These are phyloP conservation scores for Oryzias woworae DNA, from an alignment of 2,113 vertebrate species.

Conservation along the genomic window DNA sequence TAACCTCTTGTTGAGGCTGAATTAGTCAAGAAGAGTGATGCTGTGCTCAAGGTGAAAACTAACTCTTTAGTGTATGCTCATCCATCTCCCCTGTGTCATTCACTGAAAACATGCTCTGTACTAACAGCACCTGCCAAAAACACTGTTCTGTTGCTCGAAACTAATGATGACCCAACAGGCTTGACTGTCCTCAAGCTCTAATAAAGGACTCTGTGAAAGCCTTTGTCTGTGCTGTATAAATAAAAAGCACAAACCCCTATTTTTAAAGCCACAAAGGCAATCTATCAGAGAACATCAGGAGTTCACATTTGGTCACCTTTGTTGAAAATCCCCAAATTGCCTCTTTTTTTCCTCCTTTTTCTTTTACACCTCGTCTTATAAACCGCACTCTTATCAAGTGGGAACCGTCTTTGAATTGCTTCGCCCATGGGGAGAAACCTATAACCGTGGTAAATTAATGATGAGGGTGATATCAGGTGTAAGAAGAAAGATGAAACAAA, in stretches of 20 bases:
- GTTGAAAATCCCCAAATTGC: not conserved
- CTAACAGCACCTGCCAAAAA: slow-evolving; percentile 39
- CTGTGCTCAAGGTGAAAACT: slow-evolving; percentile 72
- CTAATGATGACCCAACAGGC: slow-evolving; percentile 61
- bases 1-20: slow-evolving; percentile 35
- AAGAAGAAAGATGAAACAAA: slow-evolving; percentile 10
- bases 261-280: slow-evolving; percentile 11
- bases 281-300: slow-evolving; percentile 7
- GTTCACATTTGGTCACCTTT: slow-evolving; percentile 3
- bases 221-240: slow-evolving; percentile 15
- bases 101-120: slow-evolving; percentile 43
- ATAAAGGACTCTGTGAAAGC: slow-evolving; percentile 45
- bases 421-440: not conserved
- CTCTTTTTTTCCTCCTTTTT: not conserved
- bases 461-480: not conserved
- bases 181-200: slow-evolving; percentile 44
- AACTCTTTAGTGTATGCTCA: slow-evolving; percentile 57
- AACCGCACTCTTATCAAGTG: slow-evolving; percentile 5
- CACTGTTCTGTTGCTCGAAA: slow-evolving; percentile 43
- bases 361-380: not conserved
- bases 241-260: slow-evolving; percentile 11
- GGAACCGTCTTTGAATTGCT: slow-evolving; percentile 2
- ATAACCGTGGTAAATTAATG: not conserved
- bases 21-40: slow-evolving; percentile 75
- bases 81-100: slow-evolving; percentile 60